Conservation (phyloP, 2,113 vertebrate genomes). For the Phoxinus phoxinus region DNA sequence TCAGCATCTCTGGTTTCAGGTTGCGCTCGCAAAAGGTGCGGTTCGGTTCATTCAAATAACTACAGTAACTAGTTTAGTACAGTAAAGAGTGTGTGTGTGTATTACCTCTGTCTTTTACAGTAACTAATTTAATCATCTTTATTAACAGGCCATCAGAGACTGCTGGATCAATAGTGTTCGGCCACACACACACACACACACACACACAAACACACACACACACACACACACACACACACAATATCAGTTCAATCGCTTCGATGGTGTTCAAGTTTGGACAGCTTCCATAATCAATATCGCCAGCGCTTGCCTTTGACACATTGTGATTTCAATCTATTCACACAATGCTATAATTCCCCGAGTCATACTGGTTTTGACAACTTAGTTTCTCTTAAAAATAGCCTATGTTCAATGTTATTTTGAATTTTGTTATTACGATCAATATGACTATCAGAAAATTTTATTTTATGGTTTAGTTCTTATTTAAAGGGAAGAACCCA, state of each 20-base stretch:
- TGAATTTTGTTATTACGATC: no score
- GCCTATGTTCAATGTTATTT: not conserved
- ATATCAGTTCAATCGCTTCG: not conserved
- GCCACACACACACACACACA: not conserved
- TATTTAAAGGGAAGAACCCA: no score
- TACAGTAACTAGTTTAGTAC: no score
- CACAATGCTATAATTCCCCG: not conserved
- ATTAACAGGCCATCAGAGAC: not conserved
- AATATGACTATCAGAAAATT: no score
- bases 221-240: no score
- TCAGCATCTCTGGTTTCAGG: slow-evolving; percentile 79
- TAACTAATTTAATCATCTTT: not conserved
- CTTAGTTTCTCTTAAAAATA: not conserved
- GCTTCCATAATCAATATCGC: not conserved
- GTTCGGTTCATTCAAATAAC: slow-evolving; percentile 67
- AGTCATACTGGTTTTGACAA: not conserved
- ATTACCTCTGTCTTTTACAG: not conserved
- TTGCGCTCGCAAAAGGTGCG: slow-evolving; percentile 68
- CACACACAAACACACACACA: no score
- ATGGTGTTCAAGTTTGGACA: not conserved
- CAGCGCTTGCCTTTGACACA: not conserved
- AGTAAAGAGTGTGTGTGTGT: slow-evolving; percentile 44
- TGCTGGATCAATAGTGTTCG: not conserved
- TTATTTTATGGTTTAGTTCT: no score
- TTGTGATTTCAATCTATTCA: not conserved